These are phyloP conservation scores for Sprattus sprattus DNA, from an alignment of 2,113 vertebrate genomes.

Conservation along the genomic window DNA sequence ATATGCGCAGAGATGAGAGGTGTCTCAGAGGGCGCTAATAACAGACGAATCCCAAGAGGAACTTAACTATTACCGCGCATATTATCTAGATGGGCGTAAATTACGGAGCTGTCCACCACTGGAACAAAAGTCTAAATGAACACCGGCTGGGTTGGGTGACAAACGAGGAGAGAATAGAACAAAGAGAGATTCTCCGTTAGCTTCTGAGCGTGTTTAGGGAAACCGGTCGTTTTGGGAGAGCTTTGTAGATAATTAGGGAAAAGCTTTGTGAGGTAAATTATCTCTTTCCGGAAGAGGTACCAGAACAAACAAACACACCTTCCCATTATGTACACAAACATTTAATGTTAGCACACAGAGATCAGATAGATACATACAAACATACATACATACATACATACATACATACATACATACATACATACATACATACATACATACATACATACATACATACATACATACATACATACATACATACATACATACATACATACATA, in stretches of 20 bases:
- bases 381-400: not conserved
- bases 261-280: not conserved
- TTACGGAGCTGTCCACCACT: conserved; percentile 28
- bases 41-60: conserved; percentile 47
- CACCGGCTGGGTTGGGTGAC: conserved; percentile 43
- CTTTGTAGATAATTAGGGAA: not conserved
- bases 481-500: not conserved
- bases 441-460: not conserved
- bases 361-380: not conserved
- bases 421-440: not conserved
- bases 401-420: too few species aligned
- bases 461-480: not conserved
- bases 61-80: conserved; percentile 37
- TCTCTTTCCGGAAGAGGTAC: not conserved
- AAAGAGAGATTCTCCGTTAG: conserved; percentile 46
- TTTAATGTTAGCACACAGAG: too few species aligned
- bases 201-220: not conserved
- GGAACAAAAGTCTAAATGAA: conserved; percentile 43
- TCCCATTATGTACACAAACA: not conserved
- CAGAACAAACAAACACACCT: not conserved
- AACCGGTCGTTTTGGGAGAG: not conserved
- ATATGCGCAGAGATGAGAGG: not conserved
- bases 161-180: conserved; percentile 54
- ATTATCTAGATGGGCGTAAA: conserved; percentile 51
- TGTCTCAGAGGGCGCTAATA: conserved; percentile 48